These are phyloP conservation scores for Salmo trutta DNA, from an alignment of 2,797 vertebrate species.

Conservation along the genomic window DNA sequence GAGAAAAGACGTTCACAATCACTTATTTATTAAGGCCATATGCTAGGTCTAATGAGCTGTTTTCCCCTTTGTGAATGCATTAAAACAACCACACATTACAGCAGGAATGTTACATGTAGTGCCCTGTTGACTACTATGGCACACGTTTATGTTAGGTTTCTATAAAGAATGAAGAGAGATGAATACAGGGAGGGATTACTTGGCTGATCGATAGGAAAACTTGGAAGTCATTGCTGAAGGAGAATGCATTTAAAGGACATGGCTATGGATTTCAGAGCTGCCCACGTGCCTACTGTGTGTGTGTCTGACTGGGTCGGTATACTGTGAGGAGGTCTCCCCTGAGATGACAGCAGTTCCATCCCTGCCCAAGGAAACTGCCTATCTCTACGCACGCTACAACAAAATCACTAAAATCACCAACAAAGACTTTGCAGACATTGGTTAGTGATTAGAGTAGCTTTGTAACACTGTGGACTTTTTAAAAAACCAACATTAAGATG, in stretches of 20 bases:
- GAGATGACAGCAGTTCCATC: constrained; percentile 84
- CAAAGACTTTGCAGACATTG: constrained; percentile 85
- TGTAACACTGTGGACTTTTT: too few relatives aligned
- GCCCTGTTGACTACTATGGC: neutral
- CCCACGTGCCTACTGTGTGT: constrained; percentile 92
- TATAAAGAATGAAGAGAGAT: neutral
- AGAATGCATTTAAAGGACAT: constrained; percentile 2
- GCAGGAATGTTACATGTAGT: neutral
- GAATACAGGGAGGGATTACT: neutral
- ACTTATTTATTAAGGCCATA: constrained; percentile 22
- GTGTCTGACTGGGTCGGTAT: constrained; percentile 90
- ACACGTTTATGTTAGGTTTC: constrained; percentile 40
- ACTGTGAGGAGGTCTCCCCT: constrained; percentile 87
- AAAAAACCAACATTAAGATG: neutral
- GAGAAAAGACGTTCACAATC: neutral
- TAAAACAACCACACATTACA: constrained; percentile 29
- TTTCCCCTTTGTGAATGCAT: constrained; percentile 47
- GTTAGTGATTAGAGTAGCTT: constrained; percentile 69
- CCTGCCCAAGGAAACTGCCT: constrained; percentile 87
- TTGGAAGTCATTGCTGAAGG: neutral
- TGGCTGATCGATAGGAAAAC: neutral
- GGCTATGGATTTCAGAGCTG: constrained; percentile 76
- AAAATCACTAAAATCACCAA: constrained; percentile 87
- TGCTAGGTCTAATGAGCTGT: constrained; percentile 47
- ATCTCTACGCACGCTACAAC: constrained; percentile 92